Evolutionary conservation across 2,113 vertebrate genomes (phyloP), one percentile per base, ranked within the genome.

Genomic region (Zonotrichia leucophrys): DNA sequence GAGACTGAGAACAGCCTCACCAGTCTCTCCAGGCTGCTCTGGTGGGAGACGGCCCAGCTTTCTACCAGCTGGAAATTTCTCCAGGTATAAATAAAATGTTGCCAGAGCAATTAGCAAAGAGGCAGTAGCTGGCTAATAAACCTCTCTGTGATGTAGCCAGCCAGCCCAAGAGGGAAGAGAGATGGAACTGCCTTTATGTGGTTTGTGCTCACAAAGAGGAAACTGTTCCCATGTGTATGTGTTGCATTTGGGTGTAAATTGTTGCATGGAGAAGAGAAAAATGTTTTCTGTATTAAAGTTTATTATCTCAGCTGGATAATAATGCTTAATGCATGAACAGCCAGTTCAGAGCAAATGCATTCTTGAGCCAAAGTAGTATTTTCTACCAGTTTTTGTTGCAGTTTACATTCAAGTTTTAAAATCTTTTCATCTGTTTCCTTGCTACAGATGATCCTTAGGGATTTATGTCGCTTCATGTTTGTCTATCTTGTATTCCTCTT

Each of bases 401-500:
- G 53, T 72, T 95, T 75, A 18, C 39, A 49, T 56, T 77, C 25
- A 73, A 37, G 33, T 68, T 80, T 70, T 69, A 53, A 62, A 78
- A 39, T 46, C 1, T n/a, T 78, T 60, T 87, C 18, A 24, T 53
- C 39, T 86, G 10, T 95, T 95, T 92, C 70, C 24, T 1, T 75
- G 13, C 90, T 90, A 28, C 96, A 99, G 99, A 99, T 99, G 98
- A 99, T 99, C 95, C 98, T 99, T 79, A 98, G 99, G 62, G 99
- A 99, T 87, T 98, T 99, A 59, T 97, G 99, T 87, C 99, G 98
- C 60, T 99, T 99, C 93, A 98, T 99, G 81, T 98, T 99, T 83
- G 99, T 99, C 89, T 99, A 99, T 80, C 53, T 98, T 0, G 98
- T 99, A 70, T 99, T 99, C 96, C 98, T 99, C 79, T 96, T 99